A percentile compares a stretch with the other conserved stretches of the same genome.
phyloP scores from a whole-genome alignment of 53 echinoderm and acorn worm genomes.

The Holothuria scabra region DNA sequence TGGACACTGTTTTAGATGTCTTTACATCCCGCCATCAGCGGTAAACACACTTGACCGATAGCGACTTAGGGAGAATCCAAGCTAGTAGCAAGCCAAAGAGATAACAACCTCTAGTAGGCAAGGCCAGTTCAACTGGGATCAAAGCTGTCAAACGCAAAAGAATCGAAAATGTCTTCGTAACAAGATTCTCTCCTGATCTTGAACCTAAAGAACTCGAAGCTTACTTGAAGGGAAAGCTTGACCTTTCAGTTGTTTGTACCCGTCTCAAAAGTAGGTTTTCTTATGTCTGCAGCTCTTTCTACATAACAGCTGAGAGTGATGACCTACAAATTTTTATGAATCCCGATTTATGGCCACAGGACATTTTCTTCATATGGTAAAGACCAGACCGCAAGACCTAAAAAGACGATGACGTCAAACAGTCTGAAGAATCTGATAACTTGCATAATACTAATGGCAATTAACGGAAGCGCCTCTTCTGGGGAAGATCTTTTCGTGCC shows the following conservation, averaged over 20 bases:
- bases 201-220: too few species aligned
- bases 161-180: neutral
- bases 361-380: neutral
- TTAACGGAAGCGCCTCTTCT: too few species aligned
- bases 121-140: constrained; percentile 2
- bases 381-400: too few species aligned
- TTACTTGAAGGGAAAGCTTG: neutral
- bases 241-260: neutral
- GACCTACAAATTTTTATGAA: neutral
- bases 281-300: neutral
- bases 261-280: neutral
- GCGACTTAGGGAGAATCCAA: neutral
- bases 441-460: too few species aligned
- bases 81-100: neutral
- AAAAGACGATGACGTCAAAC: too few species aligned
- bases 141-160: neutral
- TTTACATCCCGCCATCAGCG: too few species aligned
- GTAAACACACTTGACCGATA: neutral
- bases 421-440: too few species aligned
- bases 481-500: too few species aligned
- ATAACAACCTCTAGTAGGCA: neutral
- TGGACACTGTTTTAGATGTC: too few species aligned
- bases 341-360: constrained; percentile 20
- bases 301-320: neutral
- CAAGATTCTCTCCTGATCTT: too few species aligned